Conservation (phyloP, 2,797 vertebrate species). For the Poeciliopsis presidionis region DNA sequence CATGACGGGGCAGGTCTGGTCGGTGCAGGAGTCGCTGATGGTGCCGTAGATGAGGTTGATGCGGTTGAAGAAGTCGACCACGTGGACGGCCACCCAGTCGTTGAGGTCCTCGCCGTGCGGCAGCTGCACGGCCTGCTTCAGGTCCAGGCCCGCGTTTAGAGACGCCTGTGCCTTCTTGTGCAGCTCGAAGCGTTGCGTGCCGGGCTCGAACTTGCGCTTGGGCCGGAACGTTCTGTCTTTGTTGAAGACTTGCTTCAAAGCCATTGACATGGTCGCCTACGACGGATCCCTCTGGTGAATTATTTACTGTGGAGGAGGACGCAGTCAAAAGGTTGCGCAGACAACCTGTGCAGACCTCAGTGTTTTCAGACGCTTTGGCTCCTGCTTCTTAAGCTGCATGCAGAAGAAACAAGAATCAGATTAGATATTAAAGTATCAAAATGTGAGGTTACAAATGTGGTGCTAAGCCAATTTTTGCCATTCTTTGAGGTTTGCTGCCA, state of each 20-base stretch:
- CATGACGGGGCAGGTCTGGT: conserved; percentile 92
- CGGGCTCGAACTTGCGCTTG: conserved; percentile 96
- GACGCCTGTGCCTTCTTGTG: conserved; percentile 97
- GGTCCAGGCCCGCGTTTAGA: conserved; percentile 91
- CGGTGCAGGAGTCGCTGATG: conserved; percentile 92
- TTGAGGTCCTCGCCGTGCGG: conserved; percentile 90
- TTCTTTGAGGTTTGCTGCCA: background rate
- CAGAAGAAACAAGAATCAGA: conserved; percentile 27
- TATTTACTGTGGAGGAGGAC: conserved; percentile 48
- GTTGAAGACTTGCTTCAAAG: conserved; percentile 94
- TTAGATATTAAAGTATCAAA: background rate
- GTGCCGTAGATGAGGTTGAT: conserved; percentile 98
- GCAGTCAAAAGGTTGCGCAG: conserved; percentile 46
- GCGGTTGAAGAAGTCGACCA: conserved; percentile 98
- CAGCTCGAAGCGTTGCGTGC: conserved; percentile 93
- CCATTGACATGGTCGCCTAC: conserved; percentile 85
- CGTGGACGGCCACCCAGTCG: conserved; percentile 96
- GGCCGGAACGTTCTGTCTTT: conserved; percentile 97
- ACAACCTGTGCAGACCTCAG: conserved; percentile 36
- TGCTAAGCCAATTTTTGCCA: background rate
- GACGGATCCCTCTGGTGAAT: conserved; percentile 49
- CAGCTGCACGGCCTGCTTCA: conserved; percentile 91
- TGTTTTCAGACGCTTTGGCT: conserved; percentile 21
- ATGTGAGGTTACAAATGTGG: background rate
- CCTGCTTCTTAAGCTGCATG: conserved; percentile 46